Evolutionary conservation across 2,888 invertebrate genomes (phyloP), one percentile per base, ranked within the genome.

Genomic region (Tricholauxania praeusta): DNA sequence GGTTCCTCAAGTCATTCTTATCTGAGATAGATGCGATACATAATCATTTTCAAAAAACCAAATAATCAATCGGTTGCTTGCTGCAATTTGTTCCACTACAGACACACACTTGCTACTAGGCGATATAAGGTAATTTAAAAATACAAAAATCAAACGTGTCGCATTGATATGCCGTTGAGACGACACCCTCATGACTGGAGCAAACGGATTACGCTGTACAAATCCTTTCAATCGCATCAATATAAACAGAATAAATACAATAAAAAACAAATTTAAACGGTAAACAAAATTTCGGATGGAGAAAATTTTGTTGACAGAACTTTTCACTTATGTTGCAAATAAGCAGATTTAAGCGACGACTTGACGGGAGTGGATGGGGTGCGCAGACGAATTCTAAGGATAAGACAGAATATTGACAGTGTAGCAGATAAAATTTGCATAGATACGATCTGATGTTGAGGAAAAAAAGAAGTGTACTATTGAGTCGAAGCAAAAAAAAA

Each of bases 221-320:
- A 84, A 84, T 84, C 85, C 83, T 81, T 84, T 84, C 83, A 84
- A 84, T 84, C 80, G 84, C 83, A 80, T 79, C 84, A 84, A 84
- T 84, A 85, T 82, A 80, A 62, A 63, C 81, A 78, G 81, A 83
- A 84, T 84, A 84, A 84, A 84, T 80, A 80, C 81, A 83, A 84
- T 83, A 80, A 84, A 84, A 84, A 84, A 84, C 83, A 81, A 84
- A 84, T 84, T 84, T 84, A 83, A 84, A 84, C 79, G 82, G 83
- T 80, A 84, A 84, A 84, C 85, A 84, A 82, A 82, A 82, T 83
- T 81, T 78, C 78, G 77, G 77, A 77, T 78, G 64, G 28, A 32
- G 32, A 62, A 47, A 57, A 19, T 79, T 79, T 78, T 81, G 80
- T 82, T 84, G 83, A 84, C 82, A 82, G 82, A 83, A 83, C 79